Evolutionary conservation across 2,888 invertebrate genomes (phyloP).

Genomic region (Gymnosoma rotundatum): DNA sequence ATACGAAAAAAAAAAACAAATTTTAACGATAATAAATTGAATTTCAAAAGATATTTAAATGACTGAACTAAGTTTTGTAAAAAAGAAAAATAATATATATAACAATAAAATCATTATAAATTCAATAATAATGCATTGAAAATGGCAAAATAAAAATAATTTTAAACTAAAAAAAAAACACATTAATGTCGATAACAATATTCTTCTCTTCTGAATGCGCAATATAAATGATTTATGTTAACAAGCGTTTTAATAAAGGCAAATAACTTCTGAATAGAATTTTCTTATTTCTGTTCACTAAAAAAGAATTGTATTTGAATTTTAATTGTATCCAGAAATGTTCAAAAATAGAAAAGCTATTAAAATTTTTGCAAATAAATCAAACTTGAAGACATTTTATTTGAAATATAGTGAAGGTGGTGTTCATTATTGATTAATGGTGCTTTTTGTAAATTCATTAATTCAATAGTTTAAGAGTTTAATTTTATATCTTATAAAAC

Average conservation of each 20-base stretch:
- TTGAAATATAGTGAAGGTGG: background rate
- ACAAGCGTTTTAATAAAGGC: background rate
- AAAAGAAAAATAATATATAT: conserved; percentile 11
- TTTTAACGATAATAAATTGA: conserved; percentile 64
- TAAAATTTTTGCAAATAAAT: conserved; percentile 11
- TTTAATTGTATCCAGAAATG: conserved; percentile 22
- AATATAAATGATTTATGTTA: conserved; percentile 49
- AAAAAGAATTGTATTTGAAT: conserved; percentile 38
- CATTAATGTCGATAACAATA: conserved; percentile 12
- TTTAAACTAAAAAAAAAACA: conserved; percentile 18
- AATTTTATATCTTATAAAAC: too few species aligned
- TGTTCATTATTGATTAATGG: background rate
- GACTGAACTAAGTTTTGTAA: conserved; percentile 22
- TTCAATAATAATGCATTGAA: conserved; percentile 56
- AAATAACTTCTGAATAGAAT: background rate
- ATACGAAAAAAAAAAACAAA: background rate
- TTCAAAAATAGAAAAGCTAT: background rate
- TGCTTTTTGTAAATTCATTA: background rate
- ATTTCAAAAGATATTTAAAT: conserved; percentile 41
- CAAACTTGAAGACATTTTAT: conserved; percentile 3
- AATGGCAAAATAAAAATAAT: conserved; percentile 43
- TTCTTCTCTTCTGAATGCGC: background rate
- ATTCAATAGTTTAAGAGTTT: too few species aligned
- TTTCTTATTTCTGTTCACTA: background rate
- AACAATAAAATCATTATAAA: conserved; percentile 48